phyloP scores from a whole-genome alignment of 2,797 vertebrate species.

The Phoxinus dragarum region DNA sequence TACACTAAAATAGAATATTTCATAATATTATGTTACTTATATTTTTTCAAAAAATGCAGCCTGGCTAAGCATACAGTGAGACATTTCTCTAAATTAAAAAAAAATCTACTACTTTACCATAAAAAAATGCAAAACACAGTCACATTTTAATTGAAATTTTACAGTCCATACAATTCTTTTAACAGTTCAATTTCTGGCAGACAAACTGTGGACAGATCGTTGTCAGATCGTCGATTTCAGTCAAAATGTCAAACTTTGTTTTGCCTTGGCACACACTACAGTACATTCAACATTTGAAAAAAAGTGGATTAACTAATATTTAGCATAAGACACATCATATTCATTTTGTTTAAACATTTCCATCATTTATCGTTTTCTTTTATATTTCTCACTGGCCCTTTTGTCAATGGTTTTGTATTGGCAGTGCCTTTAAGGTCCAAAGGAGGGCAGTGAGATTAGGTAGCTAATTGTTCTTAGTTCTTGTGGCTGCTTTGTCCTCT shows the following conservation, averaged over 20 bases:
- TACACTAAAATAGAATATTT: not conserved
- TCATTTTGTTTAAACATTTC: not conserved
- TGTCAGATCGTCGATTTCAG: not conserved
- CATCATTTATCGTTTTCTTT: not conserved
- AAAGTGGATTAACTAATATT: not conserved
- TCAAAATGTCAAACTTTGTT: not conserved
- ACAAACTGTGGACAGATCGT: too few relatives aligned
- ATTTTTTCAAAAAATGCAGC: not conserved
- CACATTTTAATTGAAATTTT: not conserved
- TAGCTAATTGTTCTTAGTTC: not conserved
- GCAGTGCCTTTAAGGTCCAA: slow-evolving; percentile 32
- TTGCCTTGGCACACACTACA: not conserved
- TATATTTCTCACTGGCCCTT: not conserved
- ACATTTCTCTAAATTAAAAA: not conserved
- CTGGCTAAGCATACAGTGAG: not conserved
- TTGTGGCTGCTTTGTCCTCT: slow-evolving; percentile 1
- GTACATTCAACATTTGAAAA: not conserved
- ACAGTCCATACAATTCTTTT: not conserved
- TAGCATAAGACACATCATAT: not conserved
- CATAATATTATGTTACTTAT: not conserved
- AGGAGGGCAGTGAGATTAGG: slow-evolving; percentile 34
- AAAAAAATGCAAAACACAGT: not conserved
- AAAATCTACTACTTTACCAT: not conserved
- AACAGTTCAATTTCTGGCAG: too few relatives aligned
- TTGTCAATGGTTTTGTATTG: not conserved